These are phyloP conservation scores for Gymnarchus niloticus DNA, from an alignment of 2,113 vertebrate species.

Conservation along the genomic window DNA sequence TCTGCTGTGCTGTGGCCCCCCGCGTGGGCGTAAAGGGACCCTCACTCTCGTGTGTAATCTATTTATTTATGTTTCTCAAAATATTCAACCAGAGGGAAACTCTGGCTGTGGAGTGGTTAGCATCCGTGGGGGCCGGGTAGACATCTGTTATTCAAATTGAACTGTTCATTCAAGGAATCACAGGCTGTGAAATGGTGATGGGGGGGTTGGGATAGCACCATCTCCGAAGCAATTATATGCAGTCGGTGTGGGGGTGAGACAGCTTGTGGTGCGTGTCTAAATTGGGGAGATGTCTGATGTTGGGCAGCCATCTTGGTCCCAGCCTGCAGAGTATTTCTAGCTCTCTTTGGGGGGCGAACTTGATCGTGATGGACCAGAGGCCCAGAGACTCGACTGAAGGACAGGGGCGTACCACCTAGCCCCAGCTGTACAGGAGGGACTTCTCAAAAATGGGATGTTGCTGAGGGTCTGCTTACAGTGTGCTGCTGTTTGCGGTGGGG, in stretches of 20 bases:
- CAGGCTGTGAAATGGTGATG: conserved; percentile 22
- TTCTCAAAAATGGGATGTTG: neutral
- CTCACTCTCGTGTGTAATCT: conserved; percentile 14
- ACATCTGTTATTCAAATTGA: conserved; percentile 52
- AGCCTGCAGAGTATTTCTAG: neutral
- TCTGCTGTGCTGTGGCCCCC: neutral
- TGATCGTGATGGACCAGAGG: too few relatives aligned
- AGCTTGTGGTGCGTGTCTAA: neutral
- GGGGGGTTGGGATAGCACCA: conserved; percentile 27
- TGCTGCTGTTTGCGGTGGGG: neutral
- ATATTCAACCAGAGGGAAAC: conserved; percentile 25
- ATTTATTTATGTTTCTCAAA: conserved; percentile 35
- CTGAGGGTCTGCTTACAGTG: neutral
- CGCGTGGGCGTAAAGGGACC: neutral
- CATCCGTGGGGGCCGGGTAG: conserved; percentile 38
- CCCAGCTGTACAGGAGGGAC: neutral
- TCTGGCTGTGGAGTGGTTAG: conserved; percentile 24
- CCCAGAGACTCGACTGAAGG: neutral
- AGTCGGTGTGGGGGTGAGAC: conserved; percentile 30
- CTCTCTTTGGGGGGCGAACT: too few relatives aligned
- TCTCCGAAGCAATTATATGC: conserved; percentile 42
- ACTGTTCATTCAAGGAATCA: conserved; percentile 34
- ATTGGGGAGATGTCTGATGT: conserved; percentile 1
- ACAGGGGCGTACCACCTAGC: neutral
- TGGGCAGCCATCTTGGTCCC: neutral